Evolutionary conservation across 2,888 invertebrate species (phyloP).

Genomic region (Caenorhabditis sp.): DNA sequence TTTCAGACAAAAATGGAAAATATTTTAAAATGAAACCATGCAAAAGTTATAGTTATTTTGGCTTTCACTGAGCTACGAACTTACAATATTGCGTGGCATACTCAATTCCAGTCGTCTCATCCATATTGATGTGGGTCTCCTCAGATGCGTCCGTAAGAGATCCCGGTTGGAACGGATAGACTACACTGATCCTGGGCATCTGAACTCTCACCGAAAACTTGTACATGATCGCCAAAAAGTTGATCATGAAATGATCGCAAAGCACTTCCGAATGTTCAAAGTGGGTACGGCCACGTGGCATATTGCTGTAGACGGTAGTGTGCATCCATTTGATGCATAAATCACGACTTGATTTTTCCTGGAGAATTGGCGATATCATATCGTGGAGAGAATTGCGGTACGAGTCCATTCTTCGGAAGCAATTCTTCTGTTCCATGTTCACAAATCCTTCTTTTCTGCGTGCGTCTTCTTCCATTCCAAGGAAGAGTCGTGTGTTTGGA

Average conservation of each 20-base stretch:
- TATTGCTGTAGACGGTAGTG: slow-evolving; percentile 83
- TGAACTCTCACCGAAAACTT: slow-evolving; percentile 90
- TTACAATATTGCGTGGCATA: slow-evolving; percentile 34
- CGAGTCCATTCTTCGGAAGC: slow-evolving; percentile 10
- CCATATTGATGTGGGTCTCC: slow-evolving; percentile 87
- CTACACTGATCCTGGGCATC: slow-evolving; percentile 89
- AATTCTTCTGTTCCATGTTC: slow-evolving; percentile 30
- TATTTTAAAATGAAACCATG: slow-evolving; percentile 2
- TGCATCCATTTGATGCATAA: slow-evolving; percentile 88
- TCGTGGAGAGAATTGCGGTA: slow-evolving; percentile 84
- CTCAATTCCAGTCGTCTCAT: slow-evolving; percentile 86
- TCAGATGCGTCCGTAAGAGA: slow-evolving; percentile 80
- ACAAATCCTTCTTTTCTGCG: slow-evolving; percentile 8
- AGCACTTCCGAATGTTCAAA: slow-evolving; percentile 88
- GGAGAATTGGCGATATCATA: slow-evolving; percentile 88
- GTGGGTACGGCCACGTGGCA: neutral
- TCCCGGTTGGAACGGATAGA: slow-evolving; percentile 89
- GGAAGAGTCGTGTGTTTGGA: slow-evolving; percentile 16
- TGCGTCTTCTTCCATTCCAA: slow-evolving; percentile 22
- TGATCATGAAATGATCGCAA: slow-evolving; percentile 89
- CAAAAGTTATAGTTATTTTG: slow-evolving; percentile 5
- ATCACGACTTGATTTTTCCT: slow-evolving; percentile 88
- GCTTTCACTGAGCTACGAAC: slow-evolving; percentile 5
- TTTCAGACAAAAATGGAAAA: too few species aligned
- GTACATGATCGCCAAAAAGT: slow-evolving; percentile 91